phyloP scores from a whole-genome alignment of 2,113 vertebrate species.

The Dasyprocta punctata region DNA sequence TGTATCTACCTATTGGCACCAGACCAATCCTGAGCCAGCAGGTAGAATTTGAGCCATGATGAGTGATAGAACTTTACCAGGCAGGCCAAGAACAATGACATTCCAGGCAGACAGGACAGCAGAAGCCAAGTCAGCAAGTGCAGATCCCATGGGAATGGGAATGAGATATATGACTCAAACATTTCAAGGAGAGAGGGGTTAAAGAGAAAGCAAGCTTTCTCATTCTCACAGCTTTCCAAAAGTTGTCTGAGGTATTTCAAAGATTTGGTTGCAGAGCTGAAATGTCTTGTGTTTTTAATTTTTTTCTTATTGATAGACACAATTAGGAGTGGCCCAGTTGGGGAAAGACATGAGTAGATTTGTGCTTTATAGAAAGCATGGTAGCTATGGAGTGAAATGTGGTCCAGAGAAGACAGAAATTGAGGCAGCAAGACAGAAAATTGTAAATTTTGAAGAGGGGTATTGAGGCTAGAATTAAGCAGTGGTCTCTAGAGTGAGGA shows the following conservation, averaged over 20 bases:
- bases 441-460: not conserved
- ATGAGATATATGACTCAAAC: not conserved
- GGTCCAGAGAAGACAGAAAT: not conserved
- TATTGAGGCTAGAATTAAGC: not conserved
- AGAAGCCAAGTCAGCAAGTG: not conserved
- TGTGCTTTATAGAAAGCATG: not conserved
- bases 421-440: not conserved
- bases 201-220: not conserved
- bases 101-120: not conserved
- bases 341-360: not conserved
- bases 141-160: not conserved
- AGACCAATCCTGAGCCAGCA: not conserved
- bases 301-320: not conserved
- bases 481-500: not conserved
- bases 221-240: not conserved
- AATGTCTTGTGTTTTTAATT: not conserved
- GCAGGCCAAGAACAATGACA: not conserved
- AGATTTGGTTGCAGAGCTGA: constrained; percentile 1
- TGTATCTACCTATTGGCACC: too few species aligned
- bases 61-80: not conserved
- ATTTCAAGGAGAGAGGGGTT: not conserved
- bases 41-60: not conserved
- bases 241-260: not conserved
- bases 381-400: not conserved
- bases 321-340: not conserved